Evolutionary conservation across 1,140 invertebrate species (phyloP), one percentile per base, ranked within the genome.

Genomic region (Monomorium pharaonis): DNA sequence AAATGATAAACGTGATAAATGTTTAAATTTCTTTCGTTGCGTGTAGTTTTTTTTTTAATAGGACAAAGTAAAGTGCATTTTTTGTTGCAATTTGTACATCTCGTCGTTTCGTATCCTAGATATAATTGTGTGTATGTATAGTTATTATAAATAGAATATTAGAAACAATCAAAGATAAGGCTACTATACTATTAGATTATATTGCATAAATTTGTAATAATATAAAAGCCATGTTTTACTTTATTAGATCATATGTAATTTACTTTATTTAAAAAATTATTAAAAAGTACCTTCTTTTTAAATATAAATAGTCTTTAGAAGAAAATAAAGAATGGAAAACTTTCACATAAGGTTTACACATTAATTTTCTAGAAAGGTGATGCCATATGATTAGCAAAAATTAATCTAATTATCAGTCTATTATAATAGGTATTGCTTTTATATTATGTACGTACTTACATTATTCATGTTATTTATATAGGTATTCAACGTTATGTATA

Each of bases 1-100:
- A n/a, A 44, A 7, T 14, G 10, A 47, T 62, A 63, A 77, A 77
- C 42, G 10, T 62, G 75, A 78, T 63, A 51, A 14, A 65, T 65
- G 1, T 18, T 51, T 18, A n/a, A 30, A 77, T 62, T 10, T 77
- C 5, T 65, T 49, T 14, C 58, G 18, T 3, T 9, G 24, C 18
- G 37, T 24, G 30, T 27, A 51, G 3, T 51, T 49, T 49, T 21
- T 33, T 47, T 10, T 6, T 24, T 14, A 58, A 58, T n/a, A 7
- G 42, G 33, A 60, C 33, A 12, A 74, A 24, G 33, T 33, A 37
- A 37, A 42, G 42, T 75, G 0, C 9, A 44, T 24, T 58, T 24
- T 42, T 27, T 75, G 24, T 75, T 42, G 7, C 21, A 44, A 76
- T 76, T 58, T 60, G 7, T 58, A 75, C 10, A 16, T 49, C 16